Base-by-base conservation (phyloP, 2,888 invertebrate genomes). In the Schrankia costaestrigalis region DNA sequence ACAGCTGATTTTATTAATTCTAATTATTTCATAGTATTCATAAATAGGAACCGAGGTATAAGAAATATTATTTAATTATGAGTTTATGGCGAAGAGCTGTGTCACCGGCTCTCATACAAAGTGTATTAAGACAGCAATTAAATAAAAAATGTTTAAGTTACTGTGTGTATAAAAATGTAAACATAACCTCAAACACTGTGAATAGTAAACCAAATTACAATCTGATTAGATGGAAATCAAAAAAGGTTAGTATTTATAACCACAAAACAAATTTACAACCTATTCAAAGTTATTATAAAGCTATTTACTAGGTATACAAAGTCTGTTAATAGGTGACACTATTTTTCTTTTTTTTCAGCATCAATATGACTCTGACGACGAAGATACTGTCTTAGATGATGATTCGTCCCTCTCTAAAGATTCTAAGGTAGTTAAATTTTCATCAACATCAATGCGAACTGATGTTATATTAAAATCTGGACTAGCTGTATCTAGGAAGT, bases 401-500 rank as follows among this genome's bases (percentile, higher is more conserved):
- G 84, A 87, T 35, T 68, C 78, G 5, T 85, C 90, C 13, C 78
- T 90, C 15, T 85, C 90, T 40, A 90, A 89, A 55, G 90, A 91
- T 60, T 91, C 93, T 0, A 94, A 93, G 80, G 72, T 93, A 9
- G 60, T 93, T 0, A 91, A 89, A 62, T 78, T 91, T 10, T 90
- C 83, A 40, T 85, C 94, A 4, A 90, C 90, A 35, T 93, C 94
- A 0, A 71, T 94, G 59, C 87, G 95, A 54, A 80, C 93, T 1
- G 96, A 96, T 82, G 75, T 89, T 1, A 67, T 95, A 31, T 55
- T 94, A 1, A 95, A 94, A 77, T 86, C 90, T 19, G 93, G 91
- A 10, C 78, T 95, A 8, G 90, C 90, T 34, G 85, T 94, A 35
- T 90, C 94, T 17, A 90, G 95, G 69, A 94, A 93, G 94, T 94